Evolutionary conservation across 2,888 invertebrate species (phyloP).

Genomic region (Thecophora atra): DNA sequence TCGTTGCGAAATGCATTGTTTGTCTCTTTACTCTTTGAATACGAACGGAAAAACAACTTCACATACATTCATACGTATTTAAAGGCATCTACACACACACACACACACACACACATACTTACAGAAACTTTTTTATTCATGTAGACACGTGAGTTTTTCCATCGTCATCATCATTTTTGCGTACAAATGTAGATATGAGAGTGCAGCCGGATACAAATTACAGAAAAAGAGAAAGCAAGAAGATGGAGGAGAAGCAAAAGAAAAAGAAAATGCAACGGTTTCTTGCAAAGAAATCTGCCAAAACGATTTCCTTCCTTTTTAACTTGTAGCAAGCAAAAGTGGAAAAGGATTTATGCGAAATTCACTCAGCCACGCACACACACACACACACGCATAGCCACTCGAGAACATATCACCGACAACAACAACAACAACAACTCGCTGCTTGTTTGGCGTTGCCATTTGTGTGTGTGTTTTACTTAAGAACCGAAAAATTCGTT

Average conservation of each 20-base stretch:
- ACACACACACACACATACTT: slow-evolving; percentile 8
- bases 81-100: slow-evolving; percentile 9
- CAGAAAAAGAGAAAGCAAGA: neutral
- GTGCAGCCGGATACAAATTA: slow-evolving; percentile 20
- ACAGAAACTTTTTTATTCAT: neutral
- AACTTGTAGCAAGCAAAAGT: slow-evolving; percentile 13
- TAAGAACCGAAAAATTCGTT: slow-evolving; percentile 43
- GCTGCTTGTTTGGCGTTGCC: neutral
- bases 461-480: slow-evolving; percentile 6
- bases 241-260: neutral
- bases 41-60: neutral
- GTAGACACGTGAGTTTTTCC: neutral
- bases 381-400: neutral
- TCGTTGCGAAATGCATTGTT: slow-evolving; percentile 36
- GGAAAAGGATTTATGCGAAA: slow-evolving; percentile 24
- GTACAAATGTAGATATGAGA: neutral
- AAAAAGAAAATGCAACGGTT: neutral
- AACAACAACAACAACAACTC: neutral
- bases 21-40: slow-evolving; percentile 33
- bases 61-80: too few relatives aligned
- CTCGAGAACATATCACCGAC: too few relatives aligned
- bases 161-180: too few relatives aligned
- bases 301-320: slow-evolving; percentile 31
- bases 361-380: neutral
- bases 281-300: slow-evolving; percentile 18